phyloP scores from a whole-genome alignment of 2,888 invertebrate species.

The Hyposoter dolosus region DNA sequence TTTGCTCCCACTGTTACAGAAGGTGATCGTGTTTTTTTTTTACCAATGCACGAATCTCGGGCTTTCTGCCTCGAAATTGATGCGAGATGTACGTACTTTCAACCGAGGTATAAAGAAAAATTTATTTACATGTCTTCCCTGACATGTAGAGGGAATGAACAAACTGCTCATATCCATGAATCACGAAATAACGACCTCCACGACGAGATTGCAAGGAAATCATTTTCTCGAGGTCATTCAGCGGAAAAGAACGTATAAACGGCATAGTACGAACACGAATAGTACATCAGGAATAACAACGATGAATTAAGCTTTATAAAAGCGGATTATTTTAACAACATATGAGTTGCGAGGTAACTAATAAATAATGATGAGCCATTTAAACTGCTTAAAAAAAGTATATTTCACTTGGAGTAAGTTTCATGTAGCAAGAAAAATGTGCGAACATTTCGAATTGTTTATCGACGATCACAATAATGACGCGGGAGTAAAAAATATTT shows the following conservation, averaged over 20 bases:
- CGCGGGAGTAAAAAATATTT: neutral
- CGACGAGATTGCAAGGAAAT: neutral
- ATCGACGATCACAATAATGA: neutral
- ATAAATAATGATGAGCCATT: neutral
- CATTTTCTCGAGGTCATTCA: neutral
- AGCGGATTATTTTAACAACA: neutral
- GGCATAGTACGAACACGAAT: neutral
- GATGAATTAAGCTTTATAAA: slow-evolving; percentile 9
- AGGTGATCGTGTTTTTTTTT: no score
- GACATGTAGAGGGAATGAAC: neutral
- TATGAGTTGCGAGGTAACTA: neutral
- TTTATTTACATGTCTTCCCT: neutral
- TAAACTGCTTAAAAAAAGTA: neutral
- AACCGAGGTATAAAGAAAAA: neutral
- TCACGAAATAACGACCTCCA: neutral
- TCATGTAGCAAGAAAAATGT: neutral
- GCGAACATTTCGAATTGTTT: neutral
- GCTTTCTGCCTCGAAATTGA: no score
- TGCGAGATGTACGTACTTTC: no score
- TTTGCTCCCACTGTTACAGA: no score
- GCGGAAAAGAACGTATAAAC: neutral
- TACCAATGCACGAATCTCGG: no score
- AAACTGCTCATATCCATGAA: neutral
- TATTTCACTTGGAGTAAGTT: neutral
- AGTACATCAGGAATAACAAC: neutral